Conservation (phyloP, 2,888 invertebrate genomes). For the Agrochola macilenta region DNA sequence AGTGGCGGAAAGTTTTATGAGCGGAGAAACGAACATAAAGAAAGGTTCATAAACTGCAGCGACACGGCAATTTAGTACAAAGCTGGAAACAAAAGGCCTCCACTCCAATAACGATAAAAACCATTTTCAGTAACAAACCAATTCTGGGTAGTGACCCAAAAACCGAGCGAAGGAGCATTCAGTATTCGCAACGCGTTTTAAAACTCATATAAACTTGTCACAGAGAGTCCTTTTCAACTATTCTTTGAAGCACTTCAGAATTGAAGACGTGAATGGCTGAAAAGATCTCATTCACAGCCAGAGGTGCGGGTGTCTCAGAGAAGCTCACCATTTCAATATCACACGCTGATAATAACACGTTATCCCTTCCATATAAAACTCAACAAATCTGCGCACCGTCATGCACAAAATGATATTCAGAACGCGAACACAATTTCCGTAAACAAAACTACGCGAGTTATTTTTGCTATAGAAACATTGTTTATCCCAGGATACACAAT, state of each 20-base stretch:
- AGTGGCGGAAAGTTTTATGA: constrained; percentile 44
- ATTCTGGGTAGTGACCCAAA: constrained; percentile 49
- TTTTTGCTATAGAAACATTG: constrained; percentile 44
- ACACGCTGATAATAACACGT: constrained; percentile 33
- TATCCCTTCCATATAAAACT: constrained; percentile 31
- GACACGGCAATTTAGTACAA: constrained; percentile 46
- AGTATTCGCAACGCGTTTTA: constrained; percentile 50
- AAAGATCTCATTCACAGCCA: constrained; percentile 39
- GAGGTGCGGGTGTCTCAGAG: constrained; percentile 7
- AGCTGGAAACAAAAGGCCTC: constrained; percentile 38
- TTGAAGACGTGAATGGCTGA: constrained; percentile 41
- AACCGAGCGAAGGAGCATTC: constrained; percentile 28
- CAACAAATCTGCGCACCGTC: constrained; percentile 30
- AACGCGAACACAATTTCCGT: constrained; percentile 40
- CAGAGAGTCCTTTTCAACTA: constrained; percentile 59
- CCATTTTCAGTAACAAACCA: constrained; percentile 48
- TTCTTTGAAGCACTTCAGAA: constrained; percentile 41
- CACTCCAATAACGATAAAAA: constrained; percentile 52
- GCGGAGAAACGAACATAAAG: constrained; percentile 43
- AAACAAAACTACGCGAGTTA: constrained; percentile 44
- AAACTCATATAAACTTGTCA: constrained; percentile 60
- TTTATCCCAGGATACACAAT: constrained; percentile 35
- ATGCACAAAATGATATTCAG: constrained; percentile 39
- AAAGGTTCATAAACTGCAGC: constrained; percentile 60
- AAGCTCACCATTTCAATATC: constrained; percentile 37